Evolutionary conservation across 2,888 invertebrate species (phyloP).

Genomic region (Salticus scenicus): DNA sequence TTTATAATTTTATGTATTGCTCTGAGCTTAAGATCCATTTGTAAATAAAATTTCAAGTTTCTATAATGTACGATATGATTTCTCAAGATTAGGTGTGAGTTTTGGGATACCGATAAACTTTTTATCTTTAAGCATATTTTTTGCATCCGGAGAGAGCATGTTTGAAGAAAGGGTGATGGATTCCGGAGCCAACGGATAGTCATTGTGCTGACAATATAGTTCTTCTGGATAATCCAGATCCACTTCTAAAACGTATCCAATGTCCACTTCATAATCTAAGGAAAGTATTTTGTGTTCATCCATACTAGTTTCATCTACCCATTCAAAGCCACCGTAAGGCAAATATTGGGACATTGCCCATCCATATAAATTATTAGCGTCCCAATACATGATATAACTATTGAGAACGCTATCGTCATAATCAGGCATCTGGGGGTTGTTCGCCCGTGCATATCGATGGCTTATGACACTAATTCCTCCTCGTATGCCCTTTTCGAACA

Average conservation of each 20-base stretch:
- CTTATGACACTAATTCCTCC: neutral
- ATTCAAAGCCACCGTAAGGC: neutral
- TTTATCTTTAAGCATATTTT: neutral
- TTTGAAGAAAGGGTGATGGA: neutral
- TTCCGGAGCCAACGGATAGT: neutral
- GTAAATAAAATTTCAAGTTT: neutral
- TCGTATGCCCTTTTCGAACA: neutral
- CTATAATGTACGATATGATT: neutral
- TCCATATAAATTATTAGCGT: neutral
- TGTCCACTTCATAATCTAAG: neutral
- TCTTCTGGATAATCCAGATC: neutral
- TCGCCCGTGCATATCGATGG: neutral
- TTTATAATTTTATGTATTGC: constrained; percentile 6
- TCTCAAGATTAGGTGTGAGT: neutral
- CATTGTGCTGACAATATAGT: neutral
- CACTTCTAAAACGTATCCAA: neutral
- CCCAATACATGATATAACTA: neutral
- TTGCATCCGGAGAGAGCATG: neutral
- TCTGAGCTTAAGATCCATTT: neutral
- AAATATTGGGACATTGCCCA: neutral
- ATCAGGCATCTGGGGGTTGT: neutral
- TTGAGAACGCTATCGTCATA: neutral
- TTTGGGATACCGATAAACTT: neutral
- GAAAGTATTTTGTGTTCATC: neutral
- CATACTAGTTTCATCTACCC: neutral